These are phyloP conservation scores for Cyclina sinensis DNA, from an alignment of 1,140 invertebrate species.

Conservation along the genomic window DNA sequence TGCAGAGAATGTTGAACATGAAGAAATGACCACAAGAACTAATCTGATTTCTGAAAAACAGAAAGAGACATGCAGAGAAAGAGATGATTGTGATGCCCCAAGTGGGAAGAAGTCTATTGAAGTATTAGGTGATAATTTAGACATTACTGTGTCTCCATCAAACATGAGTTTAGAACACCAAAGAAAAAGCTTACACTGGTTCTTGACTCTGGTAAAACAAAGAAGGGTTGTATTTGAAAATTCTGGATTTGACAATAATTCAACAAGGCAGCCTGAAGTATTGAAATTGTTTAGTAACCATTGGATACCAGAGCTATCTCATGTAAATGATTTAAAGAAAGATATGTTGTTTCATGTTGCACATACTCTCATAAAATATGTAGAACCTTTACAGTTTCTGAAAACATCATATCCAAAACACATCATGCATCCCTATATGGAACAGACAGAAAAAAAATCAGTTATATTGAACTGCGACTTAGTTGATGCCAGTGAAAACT, in stretches of 20 bases:
- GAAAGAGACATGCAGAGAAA: too few relatives aligned
- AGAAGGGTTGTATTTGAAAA: conserved; percentile 4
- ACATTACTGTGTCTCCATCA: conserved; percentile 28
- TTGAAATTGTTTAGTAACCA: too few relatives aligned
- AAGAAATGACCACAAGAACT: too few relatives aligned
- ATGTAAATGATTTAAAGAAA: conserved; percentile 15
- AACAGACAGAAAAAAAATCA: conserved; percentile 40
- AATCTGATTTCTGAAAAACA: too few relatives aligned
- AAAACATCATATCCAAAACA: not conserved
- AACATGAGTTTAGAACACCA: conserved; percentile 32
- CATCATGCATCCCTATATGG: conserved; percentile 18
- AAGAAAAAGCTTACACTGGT: conserved; percentile 58
- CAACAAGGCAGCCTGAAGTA: too few relatives aligned
- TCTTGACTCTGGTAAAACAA: conserved; percentile 39
- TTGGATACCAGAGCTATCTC: not conserved
- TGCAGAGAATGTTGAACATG: too few relatives aligned
- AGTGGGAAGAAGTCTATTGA: not conserved
- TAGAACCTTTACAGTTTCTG: not conserved
- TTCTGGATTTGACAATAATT: too few relatives aligned
- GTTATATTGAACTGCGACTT: conserved; percentile 60
- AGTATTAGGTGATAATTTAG: conserved; percentile 42
- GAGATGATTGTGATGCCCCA: too few relatives aligned
- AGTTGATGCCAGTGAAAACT: conserved; percentile 62
- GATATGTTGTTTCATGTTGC: not conserved
- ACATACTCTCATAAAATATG: conserved; percentile 28